These are phyloP conservation scores for Sicus ferrugineus DNA, from an alignment of 2,888 invertebrate species.

Conservation along the genomic window DNA sequence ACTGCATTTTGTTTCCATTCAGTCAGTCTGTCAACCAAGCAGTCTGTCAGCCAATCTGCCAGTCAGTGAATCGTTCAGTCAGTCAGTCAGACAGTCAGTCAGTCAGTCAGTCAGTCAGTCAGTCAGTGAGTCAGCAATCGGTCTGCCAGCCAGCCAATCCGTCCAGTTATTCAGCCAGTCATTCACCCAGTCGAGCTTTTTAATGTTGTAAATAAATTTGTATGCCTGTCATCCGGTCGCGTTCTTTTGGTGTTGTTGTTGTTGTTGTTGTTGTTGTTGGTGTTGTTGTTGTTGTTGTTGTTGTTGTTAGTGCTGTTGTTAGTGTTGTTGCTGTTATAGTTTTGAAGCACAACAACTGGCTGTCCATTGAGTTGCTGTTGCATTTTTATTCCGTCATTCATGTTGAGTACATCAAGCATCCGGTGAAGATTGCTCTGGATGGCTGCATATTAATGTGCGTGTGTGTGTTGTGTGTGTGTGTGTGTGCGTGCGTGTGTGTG, in stretches of 20 bases:
- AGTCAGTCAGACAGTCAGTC: not conserved
- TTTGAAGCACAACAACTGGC: not conserved
- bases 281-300: no score
- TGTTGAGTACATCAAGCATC: not conserved
- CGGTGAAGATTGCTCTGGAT: not conserved
- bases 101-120: not conserved
- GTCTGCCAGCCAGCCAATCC: no score
- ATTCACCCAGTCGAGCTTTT: not conserved
- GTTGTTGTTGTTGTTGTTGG: no score
- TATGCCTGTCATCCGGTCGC: not conserved
- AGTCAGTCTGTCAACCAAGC: not conserved
- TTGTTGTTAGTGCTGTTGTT: no score
- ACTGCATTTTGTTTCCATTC: not conserved
- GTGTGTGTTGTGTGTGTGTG: not conserved
- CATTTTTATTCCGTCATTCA: not conserved
- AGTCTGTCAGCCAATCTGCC: not conserved
- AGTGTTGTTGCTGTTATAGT: no score
- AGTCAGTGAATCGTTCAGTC: no score
- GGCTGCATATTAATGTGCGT: no score
- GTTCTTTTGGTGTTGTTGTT: not conserved
- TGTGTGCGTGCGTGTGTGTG: not conserved
- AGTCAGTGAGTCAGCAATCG: no score
- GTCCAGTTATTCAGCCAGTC: not conserved
- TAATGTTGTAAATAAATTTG: not conserved
- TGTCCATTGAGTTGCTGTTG: not conserved